These are phyloP conservation scores for Falco berigora DNA, from an alignment of 2,797 vertebrate genomes.

Conservation along the genomic window DNA sequence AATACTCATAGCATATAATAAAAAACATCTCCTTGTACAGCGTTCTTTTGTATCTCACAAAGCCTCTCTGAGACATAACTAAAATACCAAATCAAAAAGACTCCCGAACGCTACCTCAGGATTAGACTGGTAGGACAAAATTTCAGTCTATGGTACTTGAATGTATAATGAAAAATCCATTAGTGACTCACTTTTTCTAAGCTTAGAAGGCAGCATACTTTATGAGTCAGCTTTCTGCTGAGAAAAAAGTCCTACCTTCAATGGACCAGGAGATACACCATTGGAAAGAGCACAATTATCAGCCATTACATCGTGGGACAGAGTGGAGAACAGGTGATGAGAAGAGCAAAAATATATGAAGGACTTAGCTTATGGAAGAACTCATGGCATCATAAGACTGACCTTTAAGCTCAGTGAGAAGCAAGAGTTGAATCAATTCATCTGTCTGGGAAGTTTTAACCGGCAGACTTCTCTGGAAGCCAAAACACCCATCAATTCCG, in stretches of 20 bases:
- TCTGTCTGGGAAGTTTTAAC: background rate
- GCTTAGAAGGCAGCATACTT: constrained; percentile 46
- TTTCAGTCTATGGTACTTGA: constrained; percentile 13
- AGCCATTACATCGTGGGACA: background rate
- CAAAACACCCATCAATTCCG: background rate
- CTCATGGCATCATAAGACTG: background rate
- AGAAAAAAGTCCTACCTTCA: constrained; percentile 37
- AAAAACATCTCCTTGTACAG: background rate
- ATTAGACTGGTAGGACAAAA: constrained; percentile 8
- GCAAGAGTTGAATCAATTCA: background rate
- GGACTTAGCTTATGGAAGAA: background rate
- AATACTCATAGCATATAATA: background rate
- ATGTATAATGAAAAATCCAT: constrained; percentile 60
- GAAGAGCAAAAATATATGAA: constrained; percentile 14
- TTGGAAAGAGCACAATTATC: constrained; percentile 17
- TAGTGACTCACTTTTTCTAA: constrained; percentile 60
- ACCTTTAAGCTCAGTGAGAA: constrained; percentile 30
- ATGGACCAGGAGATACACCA: background rate
- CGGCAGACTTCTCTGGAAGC: background rate
- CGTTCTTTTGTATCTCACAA: background rate
- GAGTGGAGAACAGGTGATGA: background rate
- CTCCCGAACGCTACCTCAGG: background rate
- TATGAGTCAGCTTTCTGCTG: constrained; percentile 45
- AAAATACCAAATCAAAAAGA: constrained; percentile 33
- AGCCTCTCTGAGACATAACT: background rate